Evolutionary conservation across 1,140 invertebrate genomes (phyloP).

Genomic region (Dinoponera quadriceps): DNA sequence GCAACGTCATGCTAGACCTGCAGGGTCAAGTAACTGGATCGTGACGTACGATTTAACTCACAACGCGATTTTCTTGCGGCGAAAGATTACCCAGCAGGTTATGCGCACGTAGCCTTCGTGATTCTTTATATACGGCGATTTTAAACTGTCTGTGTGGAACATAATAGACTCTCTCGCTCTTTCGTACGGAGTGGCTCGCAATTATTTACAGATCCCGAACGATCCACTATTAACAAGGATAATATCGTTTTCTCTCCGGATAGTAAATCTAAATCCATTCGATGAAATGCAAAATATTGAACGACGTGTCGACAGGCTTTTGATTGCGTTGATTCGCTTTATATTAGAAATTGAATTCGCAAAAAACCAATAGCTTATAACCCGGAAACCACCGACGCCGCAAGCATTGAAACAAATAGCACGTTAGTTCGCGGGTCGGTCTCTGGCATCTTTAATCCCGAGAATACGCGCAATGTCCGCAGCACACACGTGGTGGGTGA

Average conservation of each 20-base stretch:
- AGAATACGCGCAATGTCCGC: neutral
- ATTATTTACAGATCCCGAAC: constrained; percentile 24
- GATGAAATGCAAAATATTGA: neutral
- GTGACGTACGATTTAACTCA: constrained; percentile 64
- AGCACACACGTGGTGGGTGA: neutral
- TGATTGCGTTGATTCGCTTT: neutral
- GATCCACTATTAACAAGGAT: neutral
- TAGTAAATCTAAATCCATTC: too few relatives aligned
- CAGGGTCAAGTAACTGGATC: constrained; percentile 72
- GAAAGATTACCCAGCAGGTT: constrained; percentile 35
- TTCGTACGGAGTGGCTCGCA: neutral
- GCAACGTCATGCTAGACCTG: constrained; percentile 44
- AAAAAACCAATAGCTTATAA: constrained; percentile 15
- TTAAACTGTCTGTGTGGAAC: neutral
- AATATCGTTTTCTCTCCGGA: neutral
- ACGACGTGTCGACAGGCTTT: neutral
- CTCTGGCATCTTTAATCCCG: neutral
- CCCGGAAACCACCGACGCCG: neutral
- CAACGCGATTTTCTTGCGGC: constrained; percentile 39
- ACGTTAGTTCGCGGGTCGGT: neutral
- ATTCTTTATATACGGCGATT: neutral
- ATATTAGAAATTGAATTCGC: neutral
- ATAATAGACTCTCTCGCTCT: neutral
- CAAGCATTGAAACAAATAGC: constrained; percentile 1
- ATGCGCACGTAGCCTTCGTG: neutral